Conservation (phyloP, 2,797 vertebrate genomes). For the Philypnodon macrostomus region DNA sequence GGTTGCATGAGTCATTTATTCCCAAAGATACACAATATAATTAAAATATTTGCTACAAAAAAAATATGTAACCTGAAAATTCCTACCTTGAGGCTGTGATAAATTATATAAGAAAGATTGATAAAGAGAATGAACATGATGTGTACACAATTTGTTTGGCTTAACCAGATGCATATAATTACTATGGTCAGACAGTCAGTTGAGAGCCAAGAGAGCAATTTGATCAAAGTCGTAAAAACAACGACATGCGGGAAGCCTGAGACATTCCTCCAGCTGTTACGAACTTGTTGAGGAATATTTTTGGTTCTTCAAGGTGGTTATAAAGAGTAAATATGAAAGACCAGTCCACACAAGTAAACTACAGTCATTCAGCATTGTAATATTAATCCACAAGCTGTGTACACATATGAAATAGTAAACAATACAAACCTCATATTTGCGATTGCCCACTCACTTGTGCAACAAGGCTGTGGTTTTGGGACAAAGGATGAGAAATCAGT, state of each 20-base stretch:
- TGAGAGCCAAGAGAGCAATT: background rate
- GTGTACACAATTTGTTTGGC: no score
- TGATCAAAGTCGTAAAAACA: constrained; percentile 8
- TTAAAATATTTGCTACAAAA: constrained; percentile 18
- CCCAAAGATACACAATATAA: constrained; percentile 20
- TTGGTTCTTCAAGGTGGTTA: constrained; percentile 57
- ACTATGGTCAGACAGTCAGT: constrained; percentile 4
- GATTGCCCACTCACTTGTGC: constrained; percentile 10
- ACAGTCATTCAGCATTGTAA: constrained; percentile 35
- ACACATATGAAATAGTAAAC: constrained; percentile 15
- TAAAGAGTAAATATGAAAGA: constrained; percentile 56
- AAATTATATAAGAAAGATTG: background rate
- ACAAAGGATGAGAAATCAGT: constrained; percentile 5
- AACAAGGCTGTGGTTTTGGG: background rate
- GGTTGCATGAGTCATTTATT: constrained; percentile 17
- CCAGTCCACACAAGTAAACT: constrained; percentile 69
- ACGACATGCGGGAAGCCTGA: constrained; percentile 20
- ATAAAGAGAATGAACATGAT: background rate
- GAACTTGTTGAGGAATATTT: constrained; percentile 59
- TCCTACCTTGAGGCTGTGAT: constrained; percentile 5
- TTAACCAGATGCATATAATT: constrained; percentile 1
- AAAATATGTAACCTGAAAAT: constrained; percentile 27
- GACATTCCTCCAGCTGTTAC: constrained; percentile 37
- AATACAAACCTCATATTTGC: constrained; percentile 10
- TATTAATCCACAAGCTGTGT: constrained; percentile 26